Evolutionary conservation across 2,113 vertebrate genomes (phyloP).

Genomic region (Tapirus terrestris): DNA sequence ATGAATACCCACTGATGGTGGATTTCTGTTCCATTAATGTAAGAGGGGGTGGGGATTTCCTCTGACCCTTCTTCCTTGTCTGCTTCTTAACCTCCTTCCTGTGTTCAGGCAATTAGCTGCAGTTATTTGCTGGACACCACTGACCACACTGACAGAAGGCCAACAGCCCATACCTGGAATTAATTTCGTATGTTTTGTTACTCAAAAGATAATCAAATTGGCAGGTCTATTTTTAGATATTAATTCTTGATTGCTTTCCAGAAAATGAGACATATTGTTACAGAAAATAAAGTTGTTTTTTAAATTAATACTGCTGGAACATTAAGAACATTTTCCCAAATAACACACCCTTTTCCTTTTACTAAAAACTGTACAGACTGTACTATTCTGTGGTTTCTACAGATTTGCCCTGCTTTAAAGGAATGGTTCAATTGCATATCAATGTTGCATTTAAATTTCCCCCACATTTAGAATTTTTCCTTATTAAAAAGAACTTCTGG

Average conservation of each 20-base stretch:
- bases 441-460: conserved; percentile 1
- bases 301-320: background rate
- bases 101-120: background rate
- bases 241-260: conserved; percentile 23
- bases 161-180: background rate
- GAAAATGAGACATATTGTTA: background rate
- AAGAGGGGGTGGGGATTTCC: conserved; percentile 36
- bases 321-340: background rate
- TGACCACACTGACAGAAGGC: background rate
- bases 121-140: background rate
- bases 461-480: background rate
- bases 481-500: conserved; percentile 22
- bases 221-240: background rate
- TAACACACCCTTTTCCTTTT: background rate
- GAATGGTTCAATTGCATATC: background rate
- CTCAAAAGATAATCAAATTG: conserved; percentile 10
- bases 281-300: background rate
- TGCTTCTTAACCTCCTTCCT: conserved; percentile 62
- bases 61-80: conserved; percentile 50
- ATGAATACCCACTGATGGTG: background rate
- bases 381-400: background rate
- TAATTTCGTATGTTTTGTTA: conserved; percentile 26
- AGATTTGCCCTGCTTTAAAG: background rate
- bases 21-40: conserved; percentile 10
- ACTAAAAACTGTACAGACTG: background rate